Percentiles rank a stretch among this genome's conserved stretches.
Conservation (phyloP, 37 sponge, comb jelly and placozoan genomes). For the Chondrilla cf. caribensis region DNA sequence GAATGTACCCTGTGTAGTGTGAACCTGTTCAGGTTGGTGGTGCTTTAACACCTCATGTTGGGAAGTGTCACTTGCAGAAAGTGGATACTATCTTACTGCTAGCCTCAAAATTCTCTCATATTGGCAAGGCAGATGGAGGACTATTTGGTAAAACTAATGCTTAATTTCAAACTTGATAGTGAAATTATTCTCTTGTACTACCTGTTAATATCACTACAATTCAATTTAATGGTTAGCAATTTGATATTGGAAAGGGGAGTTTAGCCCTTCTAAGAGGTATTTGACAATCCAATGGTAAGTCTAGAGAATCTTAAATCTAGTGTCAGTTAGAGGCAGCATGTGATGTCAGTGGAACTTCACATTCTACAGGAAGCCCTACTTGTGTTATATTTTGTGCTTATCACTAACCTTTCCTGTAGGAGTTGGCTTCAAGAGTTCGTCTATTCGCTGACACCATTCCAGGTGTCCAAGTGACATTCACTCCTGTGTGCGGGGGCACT, state of each 20-base stretch:
- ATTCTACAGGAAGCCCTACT: no score
- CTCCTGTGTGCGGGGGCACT: not conserved
- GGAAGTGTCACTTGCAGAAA: constrained; percentile 25
- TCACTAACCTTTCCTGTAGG: not conserved
- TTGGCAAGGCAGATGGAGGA: not conserved
- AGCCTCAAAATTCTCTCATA: constrained; percentile 1
- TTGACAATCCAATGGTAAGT: constrained; percentile 20
- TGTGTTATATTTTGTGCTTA: no score
- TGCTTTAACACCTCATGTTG: constrained; percentile 31
- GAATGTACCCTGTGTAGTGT: no score
- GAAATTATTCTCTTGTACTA: no score
- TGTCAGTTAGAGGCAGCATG: not conserved
- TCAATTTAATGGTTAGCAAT: constrained; percentile 17
- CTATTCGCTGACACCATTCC: constrained; percentile 11
- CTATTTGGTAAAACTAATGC: no score
- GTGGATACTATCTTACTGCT: not conserved
- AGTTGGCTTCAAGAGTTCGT: constrained; percentile 3
- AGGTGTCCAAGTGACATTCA: constrained; percentile 1
- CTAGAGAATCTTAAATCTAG: not conserved
- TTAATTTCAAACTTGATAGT: no score
- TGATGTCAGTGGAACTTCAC: constrained; percentile 16
- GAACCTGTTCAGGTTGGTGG: constrained; percentile 43
- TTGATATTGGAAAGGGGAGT: not conserved
- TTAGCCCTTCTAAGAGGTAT: not conserved
- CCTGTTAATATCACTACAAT: not conserved